phyloP scores from a whole-genome alignment of 1,140 invertebrate species.

The Drosophila serrata region DNA sequence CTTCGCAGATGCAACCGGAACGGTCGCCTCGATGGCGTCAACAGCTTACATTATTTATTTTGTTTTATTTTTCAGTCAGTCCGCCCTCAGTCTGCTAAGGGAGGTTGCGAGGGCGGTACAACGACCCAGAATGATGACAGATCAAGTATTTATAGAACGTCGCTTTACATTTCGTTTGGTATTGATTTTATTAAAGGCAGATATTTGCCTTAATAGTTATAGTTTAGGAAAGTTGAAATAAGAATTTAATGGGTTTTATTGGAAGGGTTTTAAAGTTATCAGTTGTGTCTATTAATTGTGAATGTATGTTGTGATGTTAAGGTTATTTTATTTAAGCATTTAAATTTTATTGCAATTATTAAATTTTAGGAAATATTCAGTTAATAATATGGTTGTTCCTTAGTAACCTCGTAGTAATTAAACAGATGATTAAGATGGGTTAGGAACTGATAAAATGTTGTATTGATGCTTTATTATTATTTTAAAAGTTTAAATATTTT shows the following conservation, averaged over 20 bases:
- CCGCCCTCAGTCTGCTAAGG: conserved; percentile 14
- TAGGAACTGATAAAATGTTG: background rate
- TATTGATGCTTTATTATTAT: background rate
- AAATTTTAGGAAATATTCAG: background rate
- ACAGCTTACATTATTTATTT: conserved; percentile 62
- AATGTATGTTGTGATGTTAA: no score
- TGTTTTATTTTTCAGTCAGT: conserved; percentile 32
- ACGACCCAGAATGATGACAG: conserved; percentile 45
- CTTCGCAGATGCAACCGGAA: conserved; percentile 23
- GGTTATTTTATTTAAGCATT: background rate
- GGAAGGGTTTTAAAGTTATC: background rate
- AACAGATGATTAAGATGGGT: no score
- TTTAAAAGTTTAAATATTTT: background rate
- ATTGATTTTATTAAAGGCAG: conserved; percentile 35
- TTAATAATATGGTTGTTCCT: no score
- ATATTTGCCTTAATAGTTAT: conserved; percentile 7
- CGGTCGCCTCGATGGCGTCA: conserved; percentile 45
- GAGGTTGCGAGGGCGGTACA: conserved; percentile 3
- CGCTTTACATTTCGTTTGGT: conserved; percentile 20
- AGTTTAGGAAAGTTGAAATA: conserved; percentile 4
- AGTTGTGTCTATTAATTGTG: no score
- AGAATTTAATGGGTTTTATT: background rate
- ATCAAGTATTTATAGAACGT: conserved; percentile 52
- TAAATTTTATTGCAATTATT: background rate
- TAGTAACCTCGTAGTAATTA: background rate